phyloP scores from a whole-genome alignment of 2,888 invertebrate genomes.

The Pollenia griseotomentosa region DNA sequence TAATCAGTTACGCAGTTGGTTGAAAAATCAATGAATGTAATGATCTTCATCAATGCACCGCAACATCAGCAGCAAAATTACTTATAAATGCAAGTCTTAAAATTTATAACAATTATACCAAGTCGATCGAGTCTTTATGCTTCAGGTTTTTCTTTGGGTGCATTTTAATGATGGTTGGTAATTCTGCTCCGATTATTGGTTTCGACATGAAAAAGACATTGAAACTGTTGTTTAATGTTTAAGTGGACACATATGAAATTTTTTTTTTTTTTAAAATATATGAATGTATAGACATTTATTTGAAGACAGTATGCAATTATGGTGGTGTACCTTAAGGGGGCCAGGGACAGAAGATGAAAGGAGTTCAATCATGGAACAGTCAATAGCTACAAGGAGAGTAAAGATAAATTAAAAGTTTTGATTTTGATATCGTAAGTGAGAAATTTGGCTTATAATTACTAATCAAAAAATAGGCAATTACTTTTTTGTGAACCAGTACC shows the following conservation, averaged over 20 bases:
- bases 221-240: slow-evolving; percentile 57
- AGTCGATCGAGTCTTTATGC: slow-evolving; percentile 27
- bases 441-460: too few relatives aligned
- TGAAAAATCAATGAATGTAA: slow-evolving; percentile 12
- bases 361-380: not conserved
- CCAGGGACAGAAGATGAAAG: not conserved
- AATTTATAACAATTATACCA: slow-evolving; percentile 37
- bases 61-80: slow-evolving; percentile 33
- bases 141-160: not conserved
- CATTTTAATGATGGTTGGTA: slow-evolving; percentile 48
- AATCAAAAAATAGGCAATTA: too few relatives aligned
- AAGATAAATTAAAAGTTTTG: too few relatives aligned
- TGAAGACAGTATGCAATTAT: slow-evolving; percentile 29
- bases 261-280: not conserved
- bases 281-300: slow-evolving; percentile 6
- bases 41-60: slow-evolving; percentile 16
- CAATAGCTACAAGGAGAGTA: not conserved
- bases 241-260: slow-evolving; percentile 37
- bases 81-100: not conserved
- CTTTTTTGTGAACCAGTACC: too few relatives aligned
- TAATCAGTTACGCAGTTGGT: slow-evolving; percentile 45
- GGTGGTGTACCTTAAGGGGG: slow-evolving; percentile 2
- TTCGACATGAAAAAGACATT: slow-evolving; percentile 56
- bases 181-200: slow-evolving; percentile 67
- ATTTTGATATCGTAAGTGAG: too few relatives aligned